Percentiles rank a stretch among this genome's conserved stretches.
Conservation (phyloP, 2,888 invertebrate species). For the Acanthosepion lycidas region DNA sequence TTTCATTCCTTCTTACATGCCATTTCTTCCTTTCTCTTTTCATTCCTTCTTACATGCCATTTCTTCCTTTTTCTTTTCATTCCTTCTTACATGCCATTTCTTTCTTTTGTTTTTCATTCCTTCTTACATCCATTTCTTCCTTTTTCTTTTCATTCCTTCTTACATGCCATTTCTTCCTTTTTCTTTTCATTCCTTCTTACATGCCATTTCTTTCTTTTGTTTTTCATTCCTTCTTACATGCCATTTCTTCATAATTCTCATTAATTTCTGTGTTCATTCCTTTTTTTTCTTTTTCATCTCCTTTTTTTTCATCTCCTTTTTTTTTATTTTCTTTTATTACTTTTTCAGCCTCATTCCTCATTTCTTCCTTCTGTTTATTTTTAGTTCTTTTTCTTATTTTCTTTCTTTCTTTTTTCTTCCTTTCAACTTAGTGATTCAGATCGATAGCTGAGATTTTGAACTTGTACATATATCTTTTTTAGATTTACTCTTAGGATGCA, state of each 20-base stretch:
- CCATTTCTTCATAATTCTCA: not conserved
- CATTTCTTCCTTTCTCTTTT: no score
- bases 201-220: no score
- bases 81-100: no score
- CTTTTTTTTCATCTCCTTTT: rapidly evolving
- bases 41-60: not conserved
- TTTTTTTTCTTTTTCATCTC: not conserved
- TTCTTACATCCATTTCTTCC: no score
- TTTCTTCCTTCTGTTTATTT: not conserved
- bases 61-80: no score
- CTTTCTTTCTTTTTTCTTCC: not conserved
- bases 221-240: no score
- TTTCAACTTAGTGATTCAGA: not conserved
- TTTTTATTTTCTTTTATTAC: no score
- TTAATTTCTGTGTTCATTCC: not conserved
- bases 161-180: no score
- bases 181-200: no score
- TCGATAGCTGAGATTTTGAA: not conserved
- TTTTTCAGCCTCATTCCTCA: not conserved
- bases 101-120: no score
- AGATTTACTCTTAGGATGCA: not conserved
- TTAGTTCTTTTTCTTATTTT: not conserved
- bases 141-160: no score
- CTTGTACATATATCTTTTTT: not conserved
- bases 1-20: no score